phyloP scores from a whole-genome alignment of 2,797 vertebrate species.

The Anguilla obscura region DNA sequence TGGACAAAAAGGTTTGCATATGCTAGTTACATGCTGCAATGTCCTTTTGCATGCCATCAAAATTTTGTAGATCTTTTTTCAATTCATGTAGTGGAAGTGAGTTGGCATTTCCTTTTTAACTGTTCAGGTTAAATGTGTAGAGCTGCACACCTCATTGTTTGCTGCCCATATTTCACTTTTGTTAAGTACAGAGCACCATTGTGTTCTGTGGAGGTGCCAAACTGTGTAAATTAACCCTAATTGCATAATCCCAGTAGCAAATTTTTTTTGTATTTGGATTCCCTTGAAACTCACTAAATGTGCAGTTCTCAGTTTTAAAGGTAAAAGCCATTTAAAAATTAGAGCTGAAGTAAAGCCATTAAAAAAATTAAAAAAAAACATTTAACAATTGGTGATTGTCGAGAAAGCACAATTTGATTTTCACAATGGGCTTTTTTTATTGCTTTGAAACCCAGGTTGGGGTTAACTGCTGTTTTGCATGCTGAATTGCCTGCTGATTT shows the following conservation, averaged over 20 bases:
- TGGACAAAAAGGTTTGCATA: conserved; percentile 57
- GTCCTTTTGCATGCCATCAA: conserved; percentile 26
- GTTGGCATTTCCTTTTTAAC: neutral
- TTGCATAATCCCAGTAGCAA: neutral
- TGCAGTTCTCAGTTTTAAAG: neutral
- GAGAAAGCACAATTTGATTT: conserved; percentile 9
- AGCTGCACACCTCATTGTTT: neutral
- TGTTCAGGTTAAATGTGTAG: conserved; percentile 2
- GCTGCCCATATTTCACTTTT: conserved; percentile 4
- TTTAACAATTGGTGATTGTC: neutral
- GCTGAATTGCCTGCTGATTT: conserved; percentile 75
- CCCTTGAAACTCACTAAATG: neutral
- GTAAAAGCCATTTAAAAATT: too few relatives aligned
- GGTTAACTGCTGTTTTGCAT: conserved; percentile 9
- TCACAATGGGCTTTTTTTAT: neutral
- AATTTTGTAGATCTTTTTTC: neutral
- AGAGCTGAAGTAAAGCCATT: neutral
- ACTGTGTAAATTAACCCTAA: neutral
- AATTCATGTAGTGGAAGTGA: conserved; percentile 4
- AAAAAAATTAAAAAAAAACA: neutral
- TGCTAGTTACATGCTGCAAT: conserved; percentile 35
- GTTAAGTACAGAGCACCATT: neutral
- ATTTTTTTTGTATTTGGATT: neutral
- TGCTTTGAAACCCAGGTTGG: neutral
- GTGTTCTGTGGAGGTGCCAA: neutral